Base-by-base conservation (phyloP, 2,888 invertebrate genomes). In the Dryococelus australis region DNA sequence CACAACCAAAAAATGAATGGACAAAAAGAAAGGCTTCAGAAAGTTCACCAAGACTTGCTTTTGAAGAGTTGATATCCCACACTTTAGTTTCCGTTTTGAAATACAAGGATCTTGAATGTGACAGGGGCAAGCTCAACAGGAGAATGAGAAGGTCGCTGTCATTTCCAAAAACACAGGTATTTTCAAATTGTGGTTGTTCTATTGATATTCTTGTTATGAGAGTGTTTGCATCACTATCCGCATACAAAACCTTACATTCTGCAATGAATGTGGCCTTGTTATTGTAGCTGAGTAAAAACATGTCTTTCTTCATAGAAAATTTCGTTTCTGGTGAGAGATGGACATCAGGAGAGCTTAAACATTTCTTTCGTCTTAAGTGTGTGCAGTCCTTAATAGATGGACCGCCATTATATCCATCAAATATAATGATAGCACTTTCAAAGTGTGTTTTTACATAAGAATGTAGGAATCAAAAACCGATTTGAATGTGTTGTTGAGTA, bases 161-260 rank as follows among this genome's bases (percentile, higher is more conserved):
- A 35, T 81, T 81, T 10, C 81, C 81, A 81, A 81, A 9, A 27
- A 81, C 81, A 81, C 81, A 81, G 81, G 81, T 81, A 81, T 81
- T 35, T 81, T 81, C 81, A 81, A 35, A 16, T 20, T 81, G 81
- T 81, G 81, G 26, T 35, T 81, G 9, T 81, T 81, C 81, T 81
- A 81, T 81, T 81, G 81, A 10, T 27, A 26, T 81, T 27, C 81
- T 27, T 8, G 81, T 20, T 81, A 81, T 81, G 81, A 81, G 81
- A 16, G 81, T 81, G 27, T 81, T 26, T 81, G 81, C 81, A 81
- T 81, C 81, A 81, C 81, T 81, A 27, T 81, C n/a, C n/a, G n/a
- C n/a, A n/a, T 81, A 81, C 81, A 81, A 81, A 81, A 81, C 27
- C 28, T 81, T 81, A 27, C 28, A 81, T 26, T 35, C 27, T 12